phyloP scores from a whole-genome alignment of 2,797 vertebrate genomes.

The Phrynocephalus forsythii region DNA sequence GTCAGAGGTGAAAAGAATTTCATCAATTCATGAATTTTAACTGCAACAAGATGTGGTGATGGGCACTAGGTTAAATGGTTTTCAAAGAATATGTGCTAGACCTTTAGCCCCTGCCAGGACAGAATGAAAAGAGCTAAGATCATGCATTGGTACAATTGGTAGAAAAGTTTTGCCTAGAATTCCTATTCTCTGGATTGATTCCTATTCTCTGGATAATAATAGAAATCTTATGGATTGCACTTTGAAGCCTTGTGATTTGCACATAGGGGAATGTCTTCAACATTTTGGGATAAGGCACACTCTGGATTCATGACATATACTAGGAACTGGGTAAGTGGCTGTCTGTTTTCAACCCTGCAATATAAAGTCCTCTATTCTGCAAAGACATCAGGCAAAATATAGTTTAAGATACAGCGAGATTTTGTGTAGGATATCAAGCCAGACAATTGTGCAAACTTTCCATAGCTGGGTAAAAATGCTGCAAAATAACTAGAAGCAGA shows the following conservation, averaged over 20 bases:
- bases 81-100: too few species aligned
- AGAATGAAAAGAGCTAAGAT: not conserved
- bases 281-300: too few species aligned
- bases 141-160: not conserved
- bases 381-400: not conserved
- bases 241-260: too few species aligned
- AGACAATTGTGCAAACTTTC: not conserved
- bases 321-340: not conserved
- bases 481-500: constrained; percentile 1
- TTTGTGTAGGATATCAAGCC: not conserved
- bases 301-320: too few species aligned
- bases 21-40: too few species aligned
- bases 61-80: too few species aligned
- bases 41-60: too few species aligned
- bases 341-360: not conserved
- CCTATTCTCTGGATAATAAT: not conserved
- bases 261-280: too few species aligned
- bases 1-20: too few species aligned
- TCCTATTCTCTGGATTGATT: not conserved
- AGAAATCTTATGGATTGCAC: too few species aligned
- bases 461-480: not conserved
- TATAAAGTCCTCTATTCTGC: not conserved
- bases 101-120: not conserved
- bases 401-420: not conserved
- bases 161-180: not conserved